A percentile compares a stretch with the other conserved stretches of the same genome.
phyloP scores from a whole-genome alignment of 2,797 vertebrate species.

The Anas bernieri region DNA sequence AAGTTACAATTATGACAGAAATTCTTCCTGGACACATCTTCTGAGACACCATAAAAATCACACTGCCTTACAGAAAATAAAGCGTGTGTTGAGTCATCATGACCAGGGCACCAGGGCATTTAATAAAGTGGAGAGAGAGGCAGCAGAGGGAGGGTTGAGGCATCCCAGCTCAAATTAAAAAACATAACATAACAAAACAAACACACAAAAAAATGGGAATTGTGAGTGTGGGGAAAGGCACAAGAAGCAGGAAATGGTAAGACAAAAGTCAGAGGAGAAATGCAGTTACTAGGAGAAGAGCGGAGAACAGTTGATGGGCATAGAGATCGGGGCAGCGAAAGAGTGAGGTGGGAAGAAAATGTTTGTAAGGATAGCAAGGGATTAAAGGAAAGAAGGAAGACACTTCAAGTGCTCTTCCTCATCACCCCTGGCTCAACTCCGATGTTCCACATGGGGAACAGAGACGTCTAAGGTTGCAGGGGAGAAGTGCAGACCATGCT shows the following conservation, averaged over 20 bases:
- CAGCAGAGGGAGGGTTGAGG: neutral
- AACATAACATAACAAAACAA: neutral
- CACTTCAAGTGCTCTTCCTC: neutral
- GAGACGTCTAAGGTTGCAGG: fast-evolving
- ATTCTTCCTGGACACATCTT: neutral
- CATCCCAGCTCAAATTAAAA: neutral
- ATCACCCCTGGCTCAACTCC: neutral
- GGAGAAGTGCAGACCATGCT: neutral
- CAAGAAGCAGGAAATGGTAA: neutral
- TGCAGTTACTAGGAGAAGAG: neutral
- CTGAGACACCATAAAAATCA: neutral
- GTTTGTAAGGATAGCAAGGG: neutral
- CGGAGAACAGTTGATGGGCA: neutral
- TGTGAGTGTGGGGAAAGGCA: neutral
- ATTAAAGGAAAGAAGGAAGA: neutral
- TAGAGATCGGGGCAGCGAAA: neutral
- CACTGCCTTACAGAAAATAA: neutral
- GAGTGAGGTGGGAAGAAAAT: neutral
- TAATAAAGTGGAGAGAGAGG: neutral
- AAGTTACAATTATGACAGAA: neutral
- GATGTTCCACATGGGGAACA: neutral
- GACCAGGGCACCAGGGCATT: neutral
- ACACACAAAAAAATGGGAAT: neutral
- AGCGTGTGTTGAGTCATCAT: fast-evolving
- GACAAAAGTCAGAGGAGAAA: neutral